Base-by-base conservation (phyloP, 2,113 vertebrate genomes). In the Phaethornis superciliosus region DNA sequence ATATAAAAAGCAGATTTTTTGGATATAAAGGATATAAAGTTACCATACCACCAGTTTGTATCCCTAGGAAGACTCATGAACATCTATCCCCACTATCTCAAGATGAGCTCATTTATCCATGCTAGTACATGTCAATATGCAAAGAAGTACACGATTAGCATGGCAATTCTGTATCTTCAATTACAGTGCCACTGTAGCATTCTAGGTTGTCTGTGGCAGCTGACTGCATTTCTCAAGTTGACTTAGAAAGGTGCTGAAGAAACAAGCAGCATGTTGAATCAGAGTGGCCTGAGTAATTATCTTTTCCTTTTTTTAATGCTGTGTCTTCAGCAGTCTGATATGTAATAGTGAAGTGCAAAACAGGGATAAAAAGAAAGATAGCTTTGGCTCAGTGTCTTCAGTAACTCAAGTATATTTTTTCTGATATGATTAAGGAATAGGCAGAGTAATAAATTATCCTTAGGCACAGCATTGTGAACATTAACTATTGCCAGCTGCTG, bases 1-100 rank as follows among this genome's bases (percentile, higher is more conserved):
- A 40, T 40, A 40, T 40, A 40, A 40, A 40, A n/a, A n/a, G n/a
- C n/a, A n/a, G n/a, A n/a, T n/a, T n/a, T n/a, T n/a, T n/a, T n/a
- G n/a, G n/a, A n/a, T n/a, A n/a, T n/a, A n/a, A n/a, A 0, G 0
- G 52, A 11, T 27, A 30, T 15, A 46, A 30, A 7, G 8, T 44
- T 44, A 54, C 46, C 5, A 44, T 58, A 20, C 9, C 8, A 70
- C 11, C 37, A 24, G 6, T 30, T 71, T 32, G 26, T 55, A 23
- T 52, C 76, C 46, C 59, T 51, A 32, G 74, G 27, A 65, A 4
- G 5, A 52, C 44, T 67, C 42, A 32, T 27, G 12, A 72, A 44
- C 12, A 18, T 6, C 22, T 33, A 28, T 27, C 65, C 19, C 22
- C 32, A 63, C 33, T 15, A 63, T 6, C 28, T 75, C 15, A 4